Conservation (phyloP, 2,888 invertebrate species). For the Zaprionus bogoriensis region DNA sequence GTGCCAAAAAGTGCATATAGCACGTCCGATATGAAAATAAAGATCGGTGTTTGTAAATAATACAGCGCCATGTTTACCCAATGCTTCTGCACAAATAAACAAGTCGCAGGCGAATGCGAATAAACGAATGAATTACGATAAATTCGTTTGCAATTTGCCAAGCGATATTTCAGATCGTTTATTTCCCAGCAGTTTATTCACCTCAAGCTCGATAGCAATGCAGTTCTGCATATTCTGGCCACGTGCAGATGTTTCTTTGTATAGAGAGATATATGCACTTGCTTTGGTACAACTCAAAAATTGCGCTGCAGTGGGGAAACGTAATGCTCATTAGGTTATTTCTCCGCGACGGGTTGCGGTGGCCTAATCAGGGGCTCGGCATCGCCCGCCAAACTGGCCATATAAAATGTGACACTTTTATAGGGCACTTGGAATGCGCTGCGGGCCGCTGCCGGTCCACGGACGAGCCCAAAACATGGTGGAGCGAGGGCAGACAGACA, state of each 20-base stretch:
- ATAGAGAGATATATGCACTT: too few relatives aligned
- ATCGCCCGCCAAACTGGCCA: conserved; percentile 36
- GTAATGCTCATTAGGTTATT: conserved; percentile 33
- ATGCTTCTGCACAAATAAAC: conserved; percentile 53
- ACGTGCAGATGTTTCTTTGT: not conserved
- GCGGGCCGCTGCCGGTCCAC: conserved; percentile 39
- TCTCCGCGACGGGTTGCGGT: conserved; percentile 16
- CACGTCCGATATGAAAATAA: conserved; percentile 8
- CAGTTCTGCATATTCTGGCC: not conserved
- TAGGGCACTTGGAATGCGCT: conserved; percentile 68
- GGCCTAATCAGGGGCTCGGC: conserved; percentile 55
- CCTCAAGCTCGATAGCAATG: conserved; percentile 15
- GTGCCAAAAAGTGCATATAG: not conserved
- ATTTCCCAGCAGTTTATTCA: conserved; percentile 54
- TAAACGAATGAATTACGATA: conserved; percentile 2
- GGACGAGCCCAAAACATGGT: conserved; percentile 7
- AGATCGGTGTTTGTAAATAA: conserved; percentile 42
- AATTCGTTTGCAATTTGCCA: conserved; percentile 19
- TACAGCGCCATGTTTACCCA: conserved; percentile 42
- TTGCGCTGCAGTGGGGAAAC: conserved; percentile 10
- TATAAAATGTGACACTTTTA: conserved; percentile 75
- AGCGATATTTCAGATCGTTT: conserved; percentile 18
- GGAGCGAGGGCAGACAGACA: not conserved
- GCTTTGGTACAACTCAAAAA: not conserved
- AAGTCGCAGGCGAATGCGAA: conserved; percentile 28